These are phyloP conservation scores for Hydrolagus colliei DNA, from an alignment of 2,797 vertebrate species.

Conservation along the genomic window DNA sequence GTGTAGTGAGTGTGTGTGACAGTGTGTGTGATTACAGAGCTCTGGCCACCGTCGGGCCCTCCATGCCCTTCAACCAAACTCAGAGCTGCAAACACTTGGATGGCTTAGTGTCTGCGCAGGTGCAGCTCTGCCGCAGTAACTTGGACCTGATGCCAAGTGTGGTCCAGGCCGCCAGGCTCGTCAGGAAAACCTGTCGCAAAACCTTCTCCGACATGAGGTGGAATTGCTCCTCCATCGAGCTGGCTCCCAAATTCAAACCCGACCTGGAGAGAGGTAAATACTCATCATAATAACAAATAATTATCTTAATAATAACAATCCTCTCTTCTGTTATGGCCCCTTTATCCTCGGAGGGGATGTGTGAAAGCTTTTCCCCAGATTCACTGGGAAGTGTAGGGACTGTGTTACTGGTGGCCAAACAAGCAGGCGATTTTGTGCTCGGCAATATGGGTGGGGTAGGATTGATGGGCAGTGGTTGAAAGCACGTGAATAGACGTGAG, in stretches of 20 bases:
- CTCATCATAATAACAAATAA: background rate
- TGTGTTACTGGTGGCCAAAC: too few relatives aligned
- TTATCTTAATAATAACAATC: too few relatives aligned
- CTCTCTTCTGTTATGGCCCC: background rate
- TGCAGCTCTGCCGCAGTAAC: constrained; percentile 92
- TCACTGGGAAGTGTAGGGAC: background rate
- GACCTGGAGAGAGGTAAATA: constrained; percentile 90
- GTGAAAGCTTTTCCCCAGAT: background rate
- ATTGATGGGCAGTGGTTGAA: too few relatives aligned
- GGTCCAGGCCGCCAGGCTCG: constrained; percentile 80
- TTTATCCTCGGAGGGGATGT: background rate
- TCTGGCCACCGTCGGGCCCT: constrained; percentile 67
- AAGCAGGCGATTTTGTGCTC: too few relatives aligned
- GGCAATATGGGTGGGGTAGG: too few relatives aligned
- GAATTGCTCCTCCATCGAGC: constrained; percentile 95
- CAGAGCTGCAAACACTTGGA: constrained; percentile 91
- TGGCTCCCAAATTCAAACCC: constrained; percentile 75
- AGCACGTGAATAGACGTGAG: too few relatives aligned
- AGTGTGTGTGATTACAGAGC: constrained; percentile 57
- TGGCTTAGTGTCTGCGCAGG: constrained; percentile 86
- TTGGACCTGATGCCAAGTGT: constrained; percentile 93
- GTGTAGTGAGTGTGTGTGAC: too few relatives aligned
- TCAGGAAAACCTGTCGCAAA: constrained; percentile 89
- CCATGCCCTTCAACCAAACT: constrained; percentile 78
- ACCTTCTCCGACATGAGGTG: constrained; percentile 91